phyloP scores from a whole-genome alignment of 2,797 vertebrate genomes.

The Sebastes steindachneri region DNA sequence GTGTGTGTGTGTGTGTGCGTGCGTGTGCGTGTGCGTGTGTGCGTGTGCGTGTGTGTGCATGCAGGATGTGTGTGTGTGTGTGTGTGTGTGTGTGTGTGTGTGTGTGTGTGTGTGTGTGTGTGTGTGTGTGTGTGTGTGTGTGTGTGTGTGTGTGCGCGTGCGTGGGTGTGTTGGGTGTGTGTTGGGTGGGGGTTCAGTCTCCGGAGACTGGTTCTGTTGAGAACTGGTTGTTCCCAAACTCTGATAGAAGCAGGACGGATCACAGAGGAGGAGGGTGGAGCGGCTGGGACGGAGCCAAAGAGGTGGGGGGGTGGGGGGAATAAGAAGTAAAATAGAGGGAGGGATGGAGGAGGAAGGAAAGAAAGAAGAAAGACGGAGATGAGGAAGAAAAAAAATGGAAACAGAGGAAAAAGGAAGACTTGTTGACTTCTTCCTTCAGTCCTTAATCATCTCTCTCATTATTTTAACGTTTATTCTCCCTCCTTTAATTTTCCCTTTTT shows the following conservation, averaged over 20 bases:
- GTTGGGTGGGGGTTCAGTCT: conserved; percentile 7
- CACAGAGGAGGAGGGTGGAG: conserved; percentile 18
- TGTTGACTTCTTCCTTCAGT: background rate
- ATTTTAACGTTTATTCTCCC: background rate
- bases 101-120: background rate
- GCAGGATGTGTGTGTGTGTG: no score
- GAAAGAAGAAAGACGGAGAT: background rate
- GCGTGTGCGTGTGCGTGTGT: background rate
- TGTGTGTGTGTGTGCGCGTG: background rate
- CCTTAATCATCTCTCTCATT: background rate
- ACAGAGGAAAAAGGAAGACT: background rate
- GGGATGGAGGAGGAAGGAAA: no score
- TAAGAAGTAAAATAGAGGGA: background rate
- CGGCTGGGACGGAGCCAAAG: background rate
- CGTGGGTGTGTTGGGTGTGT: background rate
- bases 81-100: background rate
- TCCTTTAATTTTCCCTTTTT: background rate
- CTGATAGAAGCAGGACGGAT: conserved; percentile 38
- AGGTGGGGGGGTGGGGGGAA: background rate
- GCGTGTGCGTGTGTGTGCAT: background rate
- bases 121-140: no score
- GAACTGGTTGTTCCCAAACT: conserved; percentile 55
- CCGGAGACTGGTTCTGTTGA: conserved; percentile 22
- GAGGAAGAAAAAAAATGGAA: background rate
- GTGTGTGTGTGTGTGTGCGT: background rate